These are phyloP conservation scores for Phalacrocorax carbo DNA, from an alignment of 2,113 vertebrate genomes.

Conservation along the genomic window DNA sequence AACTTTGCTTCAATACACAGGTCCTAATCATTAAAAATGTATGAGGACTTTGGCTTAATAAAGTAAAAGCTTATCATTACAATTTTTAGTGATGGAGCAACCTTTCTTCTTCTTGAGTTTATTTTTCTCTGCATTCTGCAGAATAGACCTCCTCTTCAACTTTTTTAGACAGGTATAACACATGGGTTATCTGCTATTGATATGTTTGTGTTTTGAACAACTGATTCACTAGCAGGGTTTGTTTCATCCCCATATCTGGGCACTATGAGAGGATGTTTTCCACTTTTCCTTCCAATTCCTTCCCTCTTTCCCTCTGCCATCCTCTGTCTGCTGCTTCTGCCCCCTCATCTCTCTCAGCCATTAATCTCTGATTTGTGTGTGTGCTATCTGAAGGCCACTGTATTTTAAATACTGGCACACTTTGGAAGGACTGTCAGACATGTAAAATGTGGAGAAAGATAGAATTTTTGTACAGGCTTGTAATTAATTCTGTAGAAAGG, in stretches of 20 bases:
- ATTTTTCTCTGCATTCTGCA: not conserved
- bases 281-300: not conserved
- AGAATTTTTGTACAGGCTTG: not conserved
- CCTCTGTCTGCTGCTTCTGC: not conserved
- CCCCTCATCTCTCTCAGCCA: not conserved
- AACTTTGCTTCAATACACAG: not conserved
- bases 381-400: not conserved
- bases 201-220: not conserved
- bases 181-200: not conserved
- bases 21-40: not conserved
- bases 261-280: not conserved
- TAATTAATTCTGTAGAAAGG: not conserved
- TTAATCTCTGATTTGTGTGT: not conserved
- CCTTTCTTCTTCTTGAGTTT: not conserved
- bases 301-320: not conserved
- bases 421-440: not conserved
- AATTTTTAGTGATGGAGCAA: not conserved
- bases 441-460: not conserved
- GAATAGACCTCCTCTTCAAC: not conserved
- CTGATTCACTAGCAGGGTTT: not conserved
- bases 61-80: not conserved
- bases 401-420: not conserved
- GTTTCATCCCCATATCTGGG: accelerated
- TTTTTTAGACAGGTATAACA: not conserved
- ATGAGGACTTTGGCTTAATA: not conserved